Percentiles rank a stretch among this genome's conserved stretches.
phyloP scores from a whole-genome alignment of 2,888 invertebrate genomes.

The Elgonia sp. region DNA sequence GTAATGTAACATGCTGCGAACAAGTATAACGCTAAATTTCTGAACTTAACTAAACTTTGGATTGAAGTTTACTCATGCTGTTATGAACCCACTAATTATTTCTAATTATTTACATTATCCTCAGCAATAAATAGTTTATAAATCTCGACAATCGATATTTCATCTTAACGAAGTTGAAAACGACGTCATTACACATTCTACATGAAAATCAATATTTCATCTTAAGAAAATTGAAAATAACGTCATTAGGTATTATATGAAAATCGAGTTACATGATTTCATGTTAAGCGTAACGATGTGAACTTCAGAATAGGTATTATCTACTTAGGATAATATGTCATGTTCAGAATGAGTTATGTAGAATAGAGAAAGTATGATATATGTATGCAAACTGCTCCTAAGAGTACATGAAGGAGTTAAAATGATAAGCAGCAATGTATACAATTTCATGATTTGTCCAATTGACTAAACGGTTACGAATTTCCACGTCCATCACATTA shows the following conservation, averaged over 20 bases:
- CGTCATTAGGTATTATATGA: conserved; percentile 15
- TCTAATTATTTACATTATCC: conserved; percentile 1
- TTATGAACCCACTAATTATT: conserved; percentile 1
- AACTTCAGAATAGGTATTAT: conserved; percentile 62
- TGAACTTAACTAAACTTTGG: not conserved
- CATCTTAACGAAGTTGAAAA: conserved; percentile 17
- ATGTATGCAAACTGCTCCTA: conserved; percentile 48
- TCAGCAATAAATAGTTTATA: not conserved
- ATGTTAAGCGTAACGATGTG: conserved; percentile 57
- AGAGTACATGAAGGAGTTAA: conserved; percentile 39
- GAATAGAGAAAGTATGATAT: conserved; percentile 33
- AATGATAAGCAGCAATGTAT: conserved; percentile 4
- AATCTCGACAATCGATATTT: conserved; percentile 7
- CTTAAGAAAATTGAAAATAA: conserved; percentile 20
- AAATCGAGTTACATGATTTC: conserved; percentile 43
- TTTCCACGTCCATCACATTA: not conserved
- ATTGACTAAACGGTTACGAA: conserved; percentile 3
- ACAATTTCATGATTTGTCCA: conserved; percentile 12
- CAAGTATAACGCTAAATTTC: not conserved
- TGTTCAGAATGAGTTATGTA: conserved; percentile 57
- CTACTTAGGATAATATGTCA: conserved; percentile 57
- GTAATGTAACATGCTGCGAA: not conserved
- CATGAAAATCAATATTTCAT: conserved; percentile 41
- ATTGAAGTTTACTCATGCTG: not conserved
- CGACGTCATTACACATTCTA: conserved; percentile 3